Percentiles rank a stretch among this genome's conserved stretches.
phyloP scores from a whole-genome alignment of 2,888 invertebrate species.

The Brachylomia viminalis region DNA sequence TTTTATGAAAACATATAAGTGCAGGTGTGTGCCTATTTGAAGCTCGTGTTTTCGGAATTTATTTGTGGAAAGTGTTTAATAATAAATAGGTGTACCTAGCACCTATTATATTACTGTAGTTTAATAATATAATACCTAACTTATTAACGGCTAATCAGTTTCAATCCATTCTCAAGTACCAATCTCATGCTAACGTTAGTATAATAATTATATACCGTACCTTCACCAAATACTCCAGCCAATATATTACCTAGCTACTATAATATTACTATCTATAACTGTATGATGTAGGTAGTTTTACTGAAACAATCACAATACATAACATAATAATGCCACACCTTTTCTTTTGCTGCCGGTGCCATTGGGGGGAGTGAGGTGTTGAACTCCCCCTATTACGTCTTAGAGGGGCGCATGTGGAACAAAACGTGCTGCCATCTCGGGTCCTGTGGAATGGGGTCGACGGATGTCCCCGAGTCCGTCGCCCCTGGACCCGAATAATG shows the following conservation, averaged over 20 bases:
- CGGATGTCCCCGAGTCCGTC: no score
- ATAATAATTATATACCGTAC: not conserved
- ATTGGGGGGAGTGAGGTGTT: no score
- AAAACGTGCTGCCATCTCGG: no score
- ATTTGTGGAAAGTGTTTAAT: not conserved
- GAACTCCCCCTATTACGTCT: no score
- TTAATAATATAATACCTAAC: not conserved
- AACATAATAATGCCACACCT: no score
- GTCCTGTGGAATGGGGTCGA: no score
- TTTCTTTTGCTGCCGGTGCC: no score
- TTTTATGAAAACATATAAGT: not conserved
- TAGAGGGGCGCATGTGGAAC: no score
- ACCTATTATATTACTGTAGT: not conserved
- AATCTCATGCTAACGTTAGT: not conserved
- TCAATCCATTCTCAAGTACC: not conserved
- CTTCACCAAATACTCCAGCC: no score
- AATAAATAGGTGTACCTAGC: no score
- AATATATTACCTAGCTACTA: not conserved
- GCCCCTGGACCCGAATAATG: no score
- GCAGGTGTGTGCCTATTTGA: not conserved
- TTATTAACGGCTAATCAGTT: constrained; percentile 3
- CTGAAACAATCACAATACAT: not conserved
- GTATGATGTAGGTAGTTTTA: no score
- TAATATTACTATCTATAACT: not conserved
- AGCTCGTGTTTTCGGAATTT: not conserved